Evolutionary conservation across 2,797 vertebrate genomes (phyloP).

Genomic region (Bradypodion ventrale): DNA sequence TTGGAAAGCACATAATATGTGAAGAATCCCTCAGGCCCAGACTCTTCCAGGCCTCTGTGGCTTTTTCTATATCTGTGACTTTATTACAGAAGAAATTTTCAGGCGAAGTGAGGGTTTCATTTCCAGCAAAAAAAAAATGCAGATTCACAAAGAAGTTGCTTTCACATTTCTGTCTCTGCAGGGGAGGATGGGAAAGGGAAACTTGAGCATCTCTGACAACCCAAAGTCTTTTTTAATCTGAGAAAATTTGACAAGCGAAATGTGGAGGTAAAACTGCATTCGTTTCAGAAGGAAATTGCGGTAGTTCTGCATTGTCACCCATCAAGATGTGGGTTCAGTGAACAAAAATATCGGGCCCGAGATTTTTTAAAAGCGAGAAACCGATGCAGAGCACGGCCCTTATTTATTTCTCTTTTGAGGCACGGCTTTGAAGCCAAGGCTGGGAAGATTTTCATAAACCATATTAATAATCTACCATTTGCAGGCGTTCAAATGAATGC

Average conservation of each 20-base stretch:
- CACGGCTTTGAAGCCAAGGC: slow-evolving; percentile 40
- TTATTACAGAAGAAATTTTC: not conserved
- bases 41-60: not conserved
- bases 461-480: slow-evolving; percentile 57
- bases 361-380: not conserved
- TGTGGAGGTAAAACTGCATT: not conserved
- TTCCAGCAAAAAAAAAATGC: not conserved
- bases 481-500: slow-evolving; percentile 52
- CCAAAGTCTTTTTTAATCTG: slow-evolving; percentile 20
- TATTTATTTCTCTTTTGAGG: slow-evolving; percentile 50
- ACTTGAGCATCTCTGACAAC: slow-evolving; percentile 7
- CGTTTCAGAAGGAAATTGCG: not conserved
- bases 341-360: not conserved
- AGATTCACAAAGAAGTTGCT: not conserved
- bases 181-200: not conserved
- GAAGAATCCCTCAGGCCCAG: not conserved
- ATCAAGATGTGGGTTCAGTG: not conserved
- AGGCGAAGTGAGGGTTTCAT: not conserved
- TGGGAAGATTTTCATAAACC: slow-evolving; percentile 38
- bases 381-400: not conserved
- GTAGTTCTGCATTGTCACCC: not conserved
- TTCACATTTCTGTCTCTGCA: not conserved
- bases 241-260: slow-evolving; percentile 1
- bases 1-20: not conserved
- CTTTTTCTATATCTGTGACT: not conserved